These are phyloP conservation scores for Lamproptera curius DNA, from an alignment of 2,888 invertebrate species.

Conservation along the genomic window DNA sequence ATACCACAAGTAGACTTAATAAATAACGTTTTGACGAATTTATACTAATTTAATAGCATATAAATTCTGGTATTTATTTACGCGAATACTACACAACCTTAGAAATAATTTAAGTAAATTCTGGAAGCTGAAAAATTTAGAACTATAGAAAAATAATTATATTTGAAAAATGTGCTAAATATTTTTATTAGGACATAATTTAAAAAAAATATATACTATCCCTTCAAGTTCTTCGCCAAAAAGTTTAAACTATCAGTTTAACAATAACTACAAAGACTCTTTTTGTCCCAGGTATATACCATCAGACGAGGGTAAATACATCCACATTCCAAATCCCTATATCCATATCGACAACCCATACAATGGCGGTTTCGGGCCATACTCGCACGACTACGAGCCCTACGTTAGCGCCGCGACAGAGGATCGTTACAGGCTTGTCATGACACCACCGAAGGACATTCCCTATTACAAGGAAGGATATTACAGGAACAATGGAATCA, in stretches of 20 bases:
- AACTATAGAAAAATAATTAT: no score
- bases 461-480: conserved; percentile 72
- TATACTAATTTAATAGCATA: no score
- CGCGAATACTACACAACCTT: no score
- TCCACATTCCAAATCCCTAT: conserved; percentile 74
- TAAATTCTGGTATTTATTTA: no score
- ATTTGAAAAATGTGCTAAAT: no score
- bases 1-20: conserved; percentile 2
- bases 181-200: no score
- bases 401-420: conserved; percentile 69
- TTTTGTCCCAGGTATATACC: conserved; percentile 57
- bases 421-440: conserved; percentile 51
- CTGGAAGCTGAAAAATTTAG: no score
- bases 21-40: neutral
- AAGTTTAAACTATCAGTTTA: no score
- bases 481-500: conserved; percentile 73
- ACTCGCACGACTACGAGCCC: conserved; percentile 65
- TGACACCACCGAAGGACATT: conserved; percentile 51
- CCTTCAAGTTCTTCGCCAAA: no score
- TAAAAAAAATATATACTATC: no score
- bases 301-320: conserved; percentile 68
- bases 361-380: conserved; percentile 64
- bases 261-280: neutral
- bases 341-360: conserved; percentile 72
- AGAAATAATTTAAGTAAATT: no score